Conservation (phyloP, 2,888 invertebrate genomes). For the Escarpia spicata region DNA sequence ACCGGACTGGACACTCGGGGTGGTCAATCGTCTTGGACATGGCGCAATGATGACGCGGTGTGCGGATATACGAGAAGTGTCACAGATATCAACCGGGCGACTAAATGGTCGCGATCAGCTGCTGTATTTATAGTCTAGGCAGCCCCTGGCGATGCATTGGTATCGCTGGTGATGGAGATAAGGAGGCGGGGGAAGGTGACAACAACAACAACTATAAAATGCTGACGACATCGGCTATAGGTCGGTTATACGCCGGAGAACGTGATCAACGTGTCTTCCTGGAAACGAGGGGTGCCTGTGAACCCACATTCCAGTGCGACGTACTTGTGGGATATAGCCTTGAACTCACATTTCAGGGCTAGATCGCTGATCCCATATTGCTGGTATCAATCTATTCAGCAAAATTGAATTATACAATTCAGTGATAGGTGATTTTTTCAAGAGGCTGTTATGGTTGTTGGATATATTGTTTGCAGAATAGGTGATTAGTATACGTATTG, state of each 20-base stretch:
- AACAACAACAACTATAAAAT: neutral
- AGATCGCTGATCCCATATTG: no score
- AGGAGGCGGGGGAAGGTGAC: neutral
- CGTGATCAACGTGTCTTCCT: neutral
- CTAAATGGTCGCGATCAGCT: neutral
- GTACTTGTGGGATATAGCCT: no score
- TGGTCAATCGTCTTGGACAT: conserved; percentile 19
- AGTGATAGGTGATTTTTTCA: no score
- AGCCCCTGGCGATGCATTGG: neutral
- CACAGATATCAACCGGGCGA: neutral
- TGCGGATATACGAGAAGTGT: neutral
- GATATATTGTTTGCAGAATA: no score
- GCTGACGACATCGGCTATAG: neutral
- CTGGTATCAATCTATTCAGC: no score
- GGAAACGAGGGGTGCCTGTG: neutral
- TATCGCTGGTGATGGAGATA: neutral
- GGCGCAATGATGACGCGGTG: neutral
- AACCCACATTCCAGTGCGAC: no score
- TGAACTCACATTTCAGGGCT: no score
- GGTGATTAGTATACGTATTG: no score
- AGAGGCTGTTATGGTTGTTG: no score
- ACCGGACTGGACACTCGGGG: neutral
- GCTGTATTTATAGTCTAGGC: neutral
- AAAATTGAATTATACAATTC: no score
- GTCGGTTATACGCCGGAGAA: neutral